A percentile compares a stretch with the other conserved stretches of the same genome.
These are phyloP conservation scores for Tenualosa thibaudeaui DNA, from an alignment of 2,797 vertebrate genomes.

Conservation along the genomic window DNA sequence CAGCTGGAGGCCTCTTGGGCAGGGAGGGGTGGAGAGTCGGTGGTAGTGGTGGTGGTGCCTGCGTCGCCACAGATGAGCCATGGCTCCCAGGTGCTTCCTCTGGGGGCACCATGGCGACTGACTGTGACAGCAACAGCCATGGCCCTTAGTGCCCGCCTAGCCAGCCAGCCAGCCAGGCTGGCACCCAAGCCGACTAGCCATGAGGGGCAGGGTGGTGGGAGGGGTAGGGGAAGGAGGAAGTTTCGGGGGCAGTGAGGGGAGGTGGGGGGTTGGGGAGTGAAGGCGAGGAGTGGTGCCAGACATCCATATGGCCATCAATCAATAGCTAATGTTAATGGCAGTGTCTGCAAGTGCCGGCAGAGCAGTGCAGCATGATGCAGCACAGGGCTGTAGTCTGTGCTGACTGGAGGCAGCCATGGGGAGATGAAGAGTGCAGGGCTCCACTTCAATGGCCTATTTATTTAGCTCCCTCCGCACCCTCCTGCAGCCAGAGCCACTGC, in stretches of 20 bases:
- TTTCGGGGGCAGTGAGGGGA: not conserved
- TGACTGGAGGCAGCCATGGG: not conserved
- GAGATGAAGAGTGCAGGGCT: not conserved
- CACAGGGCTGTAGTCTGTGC: not conserved
- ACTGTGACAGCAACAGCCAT: not conserved
- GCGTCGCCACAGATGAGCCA: not conserved
- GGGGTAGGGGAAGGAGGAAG: not conserved
- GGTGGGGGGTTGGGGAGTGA: not conserved
- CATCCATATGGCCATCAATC: slow-evolving; percentile 25
- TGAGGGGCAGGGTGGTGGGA: not conserved
- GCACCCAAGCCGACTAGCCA: slow-evolving; percentile 24
- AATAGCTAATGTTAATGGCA: slow-evolving; percentile 21
- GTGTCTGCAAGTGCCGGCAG: too few relatives aligned
- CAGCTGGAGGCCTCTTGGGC: not conserved
- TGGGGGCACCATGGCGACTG: not conserved
- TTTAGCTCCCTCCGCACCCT: not conserved
- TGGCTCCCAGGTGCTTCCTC: slow-evolving; percentile 13
- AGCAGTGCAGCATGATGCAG: not conserved
- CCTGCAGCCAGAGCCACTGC: too few relatives aligned
- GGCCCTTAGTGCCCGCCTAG: not conserved
- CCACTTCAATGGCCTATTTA: slow-evolving; percentile 1
- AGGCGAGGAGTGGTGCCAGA: not conserved
- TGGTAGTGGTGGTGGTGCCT: not conserved
- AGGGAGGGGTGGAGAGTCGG: not conserved
- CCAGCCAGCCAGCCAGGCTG: slow-evolving; percentile 35